Conservation (phyloP, 2,888 invertebrate genomes). For the Microdon myrmicae region DNA sequence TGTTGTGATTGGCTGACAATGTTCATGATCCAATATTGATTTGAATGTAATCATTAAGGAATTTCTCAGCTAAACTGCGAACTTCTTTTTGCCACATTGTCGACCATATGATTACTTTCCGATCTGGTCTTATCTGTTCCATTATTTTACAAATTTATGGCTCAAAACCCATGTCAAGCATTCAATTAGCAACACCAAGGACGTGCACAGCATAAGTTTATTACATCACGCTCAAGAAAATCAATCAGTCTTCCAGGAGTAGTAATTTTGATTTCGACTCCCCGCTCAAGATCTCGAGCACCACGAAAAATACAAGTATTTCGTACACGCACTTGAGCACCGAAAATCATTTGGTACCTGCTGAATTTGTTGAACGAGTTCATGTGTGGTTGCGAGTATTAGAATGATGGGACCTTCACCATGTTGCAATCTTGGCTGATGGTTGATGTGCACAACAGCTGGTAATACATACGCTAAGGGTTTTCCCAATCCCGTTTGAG, state of each 20-base stretch:
- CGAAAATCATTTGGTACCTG: slow-evolving; percentile 94
- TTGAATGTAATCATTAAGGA: slow-evolving; percentile 93
- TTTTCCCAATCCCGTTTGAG: slow-evolving; percentile 93
- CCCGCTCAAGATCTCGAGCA: slow-evolving; percentile 85
- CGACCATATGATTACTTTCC: slow-evolving; percentile 96
- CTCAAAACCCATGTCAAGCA: slow-evolving; percentile 99
- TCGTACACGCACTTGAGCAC: slow-evolving; percentile 84
- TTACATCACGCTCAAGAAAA: slow-evolving; percentile 85
- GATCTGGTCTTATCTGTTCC: slow-evolving; percentile 86
- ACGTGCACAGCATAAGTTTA: slow-evolving; percentile 86
- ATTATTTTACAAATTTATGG: slow-evolving; percentile 97
- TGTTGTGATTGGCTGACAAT: slow-evolving; percentile 90
- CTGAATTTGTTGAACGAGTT: slow-evolving; percentile 91
- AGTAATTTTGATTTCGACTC: slow-evolving; percentile 94
- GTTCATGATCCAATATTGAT: slow-evolving; percentile 96
- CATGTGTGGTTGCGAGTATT: slow-evolving; percentile 89
- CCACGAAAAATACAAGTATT: slow-evolving; percentile 98
- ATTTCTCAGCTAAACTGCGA: slow-evolving; percentile 92
- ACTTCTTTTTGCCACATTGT: slow-evolving; percentile 99
- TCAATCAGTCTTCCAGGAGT: slow-evolving; percentile 96
- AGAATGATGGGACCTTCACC: slow-evolving; percentile 95
- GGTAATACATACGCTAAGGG: slow-evolving; percentile 91
- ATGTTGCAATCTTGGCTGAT: slow-evolving; percentile 84
- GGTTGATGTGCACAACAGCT: slow-evolving; percentile 93
- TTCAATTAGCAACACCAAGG: slow-evolving; percentile 88